Evolutionary conservation across 2,888 invertebrate genomes (phyloP), one percentile per base, ranked within the genome.

Genomic region (Leucophenga maculata): DNA sequence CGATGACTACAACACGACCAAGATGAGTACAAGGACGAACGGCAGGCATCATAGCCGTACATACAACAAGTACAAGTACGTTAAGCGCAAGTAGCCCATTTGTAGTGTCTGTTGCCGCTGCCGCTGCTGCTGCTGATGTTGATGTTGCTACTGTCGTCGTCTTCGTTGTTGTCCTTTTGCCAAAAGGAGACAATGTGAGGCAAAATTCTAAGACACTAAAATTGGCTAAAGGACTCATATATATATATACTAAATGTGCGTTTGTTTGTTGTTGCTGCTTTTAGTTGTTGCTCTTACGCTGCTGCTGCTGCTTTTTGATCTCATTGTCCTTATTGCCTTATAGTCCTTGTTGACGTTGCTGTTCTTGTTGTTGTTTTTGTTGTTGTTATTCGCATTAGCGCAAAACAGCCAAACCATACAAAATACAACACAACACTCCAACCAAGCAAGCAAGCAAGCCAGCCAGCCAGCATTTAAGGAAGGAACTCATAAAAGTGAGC

Each of bases 201-300:
- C 72, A 77, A 77, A 78, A 81, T 79, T 79, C 78, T 79, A 77
- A 80, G 80, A 76, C 78, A 80, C 78, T 81, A 77, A 81, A 80
- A 81, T 81, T 79, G 79, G 79, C 82, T 77, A 72, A 81, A 78
- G 78, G 78, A 81, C 77, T 78, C 77, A 73, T 39, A 39, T 32
- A 8, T 32, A 32, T 32, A 32, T 32, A n/a, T 4, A 39, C 52
- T 52, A 16, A 52, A 18, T 20, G 8, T 52, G 20, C 16, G 55
- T 16, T 31, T 59, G 26, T n/a, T 31, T 57, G 59, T 8, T 59
- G 22, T 16, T 59, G 32, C 26, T 31, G 32, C 26, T 59, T n/a
- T n/a, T n/a, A n/a, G n/a, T n/a, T n/a, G n/a, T n/a, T n/a, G n/a
- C n/a, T n/a, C n/a, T n/a, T n/a, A n/a, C n/a, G 32, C 26, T 26